Conservation (phyloP, 1,140 invertebrate genomes). For the Pogonognathellus flavescens region DNA sequence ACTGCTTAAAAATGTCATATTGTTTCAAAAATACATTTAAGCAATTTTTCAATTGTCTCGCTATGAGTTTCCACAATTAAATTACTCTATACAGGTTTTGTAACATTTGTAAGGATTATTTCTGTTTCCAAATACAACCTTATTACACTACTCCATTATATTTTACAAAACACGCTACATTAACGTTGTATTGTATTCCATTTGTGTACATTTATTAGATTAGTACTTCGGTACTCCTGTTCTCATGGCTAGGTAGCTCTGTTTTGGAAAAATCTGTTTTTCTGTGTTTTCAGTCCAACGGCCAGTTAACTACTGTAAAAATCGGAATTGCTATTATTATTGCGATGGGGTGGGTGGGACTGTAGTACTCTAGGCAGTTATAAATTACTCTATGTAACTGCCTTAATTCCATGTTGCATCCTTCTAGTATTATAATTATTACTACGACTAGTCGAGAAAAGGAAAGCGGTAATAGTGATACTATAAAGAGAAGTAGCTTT, state of each 20-base stretch:
- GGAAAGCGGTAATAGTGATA: too few relatives aligned
- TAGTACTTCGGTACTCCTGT: conserved; percentile 21
- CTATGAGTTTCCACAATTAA: conserved; percentile 35
- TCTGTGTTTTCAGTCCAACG: conserved; percentile 44
- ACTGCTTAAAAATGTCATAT: neutral
- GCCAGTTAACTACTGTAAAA: conserved; percentile 10
- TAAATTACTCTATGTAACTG: too few relatives aligned
- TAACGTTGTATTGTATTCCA: conserved; percentile 19
- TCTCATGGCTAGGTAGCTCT: neutral
- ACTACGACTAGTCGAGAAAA: too few relatives aligned
- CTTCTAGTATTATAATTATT: too few relatives aligned
- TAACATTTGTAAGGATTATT: neutral
- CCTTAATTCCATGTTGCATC: too few relatives aligned
- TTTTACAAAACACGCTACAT: conserved; percentile 34
- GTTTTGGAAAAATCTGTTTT: conserved; percentile 24
- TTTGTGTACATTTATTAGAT: conserved; percentile 23
- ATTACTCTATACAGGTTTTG: conserved; percentile 8
- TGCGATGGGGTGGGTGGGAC: conserved; percentile 14
- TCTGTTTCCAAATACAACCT: neutral
- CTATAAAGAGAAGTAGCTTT: neutral
- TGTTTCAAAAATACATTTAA: conserved; percentile 20
- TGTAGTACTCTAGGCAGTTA: neutral
- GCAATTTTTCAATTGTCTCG: conserved; percentile 41
- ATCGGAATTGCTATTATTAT: conserved; percentile 19
- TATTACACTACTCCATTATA: conserved; percentile 13